Evolutionary conservation across 1,140 invertebrate species (phyloP), one percentile per base, ranked within the genome.

Genomic region (Sarcophaga peregrina): DNA sequence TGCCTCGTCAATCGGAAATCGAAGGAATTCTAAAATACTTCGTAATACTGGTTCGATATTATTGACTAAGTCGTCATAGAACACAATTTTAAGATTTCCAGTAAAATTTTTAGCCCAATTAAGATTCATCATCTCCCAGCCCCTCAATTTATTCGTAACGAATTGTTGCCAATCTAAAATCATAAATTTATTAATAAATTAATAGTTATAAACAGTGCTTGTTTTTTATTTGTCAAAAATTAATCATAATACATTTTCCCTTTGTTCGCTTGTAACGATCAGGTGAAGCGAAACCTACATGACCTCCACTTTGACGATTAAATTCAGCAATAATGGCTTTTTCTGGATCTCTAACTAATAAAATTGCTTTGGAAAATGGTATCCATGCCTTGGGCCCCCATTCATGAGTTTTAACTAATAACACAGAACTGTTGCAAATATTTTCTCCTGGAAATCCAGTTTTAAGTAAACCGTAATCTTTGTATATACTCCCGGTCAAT

Each of bases 351-450:
- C 95, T 91, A 13, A 96, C 93, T 48, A 96, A 87, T 17, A 96
- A 89, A 68, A 96, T 92, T 4, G 94, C 95, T 83, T 93, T 93
- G 54, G 92, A 90, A 88, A 95, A 96, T 17, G 91, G 92, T 25
- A 90, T 87, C 80, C 93, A 89, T 0, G 94, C 93, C 37, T 90
- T 86, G 11, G 91, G 88, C 15, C 95, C 95, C 89, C 92, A 94
- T 87, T 95, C 94, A 90, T 96, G 96, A 2, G 95, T 96, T 91
- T 96, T 96, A 13, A 96, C 94, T 45, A 95, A 92, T 47, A 96
- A 89, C 13, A 94, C 95, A n/a, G 95, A 94, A 17, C 93, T 93
- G 90, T 96, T 95, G 17, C 92, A 91, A 3, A 96, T 91, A 86
- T 93, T 95, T 89, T 96, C 96, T 3, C 94, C 95, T 10, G 95